Base-by-base conservation (phyloP, 2,888 invertebrate species). In the Bruchidius siliquastri region DNA sequence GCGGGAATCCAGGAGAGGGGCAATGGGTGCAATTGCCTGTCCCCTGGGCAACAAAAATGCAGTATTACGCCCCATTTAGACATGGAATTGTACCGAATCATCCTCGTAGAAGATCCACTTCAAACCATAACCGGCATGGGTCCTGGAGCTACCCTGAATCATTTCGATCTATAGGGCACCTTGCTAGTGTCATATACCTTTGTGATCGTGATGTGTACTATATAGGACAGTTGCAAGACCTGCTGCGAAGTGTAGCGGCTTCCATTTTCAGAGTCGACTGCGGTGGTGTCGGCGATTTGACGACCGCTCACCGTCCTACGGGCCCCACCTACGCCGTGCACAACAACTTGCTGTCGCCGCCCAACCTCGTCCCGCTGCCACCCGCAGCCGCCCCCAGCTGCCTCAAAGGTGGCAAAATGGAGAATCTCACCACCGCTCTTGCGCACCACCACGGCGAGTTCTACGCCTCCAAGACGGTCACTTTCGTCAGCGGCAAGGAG, bases 271-370 rank as follows among this genome's bases (percentile, higher is more conserved):
- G 49, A 49, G 13, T 49, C 49, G 49, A 49, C 49, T 49, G 49
- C 49, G 49, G 71, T 30, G 90, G 91, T 0, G 82, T 83, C 49
- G 71, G 77, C 66, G 81, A 81, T 80, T 76, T 81, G 78, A 82
- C 82, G 74, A 77, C 82, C 30, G 32, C 70, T n/a, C 22, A 67
- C 69, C 68, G 68, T 72, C 71, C 22, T 21, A 26, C 22, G 68
- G 32, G 21, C 76, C 74, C 79, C 49, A 77, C 80, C 20, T 85
- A 85, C 74, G 77, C 81, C 49, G 78, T 84, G 71, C 82, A 83
- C 68, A 85, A 86, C 78, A 86, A 85, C 77, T 79, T 86, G 70
- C 79, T 87, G 3, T 86, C 86, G 72, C 86, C 86, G 32, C 86
- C 86, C n/a, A 86, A 86, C 78, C 75, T 87, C 75, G 86, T 87